Evolutionary conservation across 1,140 invertebrate species (phyloP).

Genomic region (Neodiprion fabricii): DNA sequence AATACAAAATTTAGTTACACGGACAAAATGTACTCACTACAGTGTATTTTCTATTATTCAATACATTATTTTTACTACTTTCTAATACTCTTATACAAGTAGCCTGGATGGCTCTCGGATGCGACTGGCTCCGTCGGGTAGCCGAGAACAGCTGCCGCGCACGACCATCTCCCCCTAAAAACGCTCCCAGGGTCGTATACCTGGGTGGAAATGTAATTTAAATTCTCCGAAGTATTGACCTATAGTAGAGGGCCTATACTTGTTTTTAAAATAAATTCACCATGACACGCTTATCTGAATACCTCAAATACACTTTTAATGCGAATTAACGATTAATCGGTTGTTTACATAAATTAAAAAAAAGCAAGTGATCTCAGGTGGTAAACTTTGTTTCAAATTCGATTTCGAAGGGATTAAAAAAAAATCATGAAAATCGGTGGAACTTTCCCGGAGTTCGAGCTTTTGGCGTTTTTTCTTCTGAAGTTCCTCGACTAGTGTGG

Average conservation of each 20-base stretch:
- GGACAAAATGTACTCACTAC: neutral
- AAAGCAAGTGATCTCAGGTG: neutral
- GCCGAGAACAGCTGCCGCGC: neutral
- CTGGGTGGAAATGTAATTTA: neutral
- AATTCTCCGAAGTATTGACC: neutral
- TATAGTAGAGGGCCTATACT: neutral
- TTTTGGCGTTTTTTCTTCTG: too few species aligned
- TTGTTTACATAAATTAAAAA: neutral
- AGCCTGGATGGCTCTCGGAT: neutral
- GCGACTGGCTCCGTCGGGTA: neutral
- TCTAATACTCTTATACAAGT: neutral
- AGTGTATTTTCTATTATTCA: neutral
- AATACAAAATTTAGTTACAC: neutral
- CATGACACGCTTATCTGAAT: neutral
- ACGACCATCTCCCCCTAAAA: neutral
- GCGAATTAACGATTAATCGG: neutral
- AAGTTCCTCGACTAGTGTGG: neutral
- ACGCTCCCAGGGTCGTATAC: neutral
- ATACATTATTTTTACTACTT: neutral
- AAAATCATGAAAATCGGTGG: neutral
- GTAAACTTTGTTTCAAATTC: constrained; percentile 1
- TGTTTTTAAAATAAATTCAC: neutral
- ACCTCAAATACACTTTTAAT: neutral
- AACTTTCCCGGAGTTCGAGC: too few species aligned
- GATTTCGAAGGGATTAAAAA: neutral